These are phyloP conservation scores for Turritopsis rubra DNA, from an alignment of 30 jellyfish, hydroid and myxozoan genomes.

Conservation along the genomic window DNA sequence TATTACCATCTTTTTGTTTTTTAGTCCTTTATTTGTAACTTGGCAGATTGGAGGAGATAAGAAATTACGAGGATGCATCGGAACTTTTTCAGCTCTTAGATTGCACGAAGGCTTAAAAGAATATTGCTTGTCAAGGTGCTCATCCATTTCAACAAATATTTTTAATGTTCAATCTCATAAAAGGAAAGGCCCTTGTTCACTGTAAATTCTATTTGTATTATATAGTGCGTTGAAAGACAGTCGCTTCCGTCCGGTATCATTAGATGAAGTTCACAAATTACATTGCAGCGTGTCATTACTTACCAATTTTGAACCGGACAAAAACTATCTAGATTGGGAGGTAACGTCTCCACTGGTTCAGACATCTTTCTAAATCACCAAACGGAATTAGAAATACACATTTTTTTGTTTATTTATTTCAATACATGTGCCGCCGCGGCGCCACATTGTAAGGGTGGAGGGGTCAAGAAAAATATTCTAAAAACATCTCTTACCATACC, in stretches of 20 bases:
- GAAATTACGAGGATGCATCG: constrained; percentile 90
- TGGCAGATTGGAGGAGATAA: constrained; percentile 89
- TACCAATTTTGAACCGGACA: constrained; percentile 84
- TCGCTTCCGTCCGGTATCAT: constrained; percentile 75
- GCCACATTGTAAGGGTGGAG: too few relatives aligned
- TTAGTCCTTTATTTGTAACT: constrained; percentile 93
- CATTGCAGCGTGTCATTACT: constrained; percentile 91
- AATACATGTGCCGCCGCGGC: neutral
- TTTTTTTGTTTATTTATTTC: neutral
- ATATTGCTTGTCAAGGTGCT: constrained; percentile 82
- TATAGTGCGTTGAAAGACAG: constrained; percentile 92
- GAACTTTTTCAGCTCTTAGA: constrained; percentile 84
- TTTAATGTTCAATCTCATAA: neutral
- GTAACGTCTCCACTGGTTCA: constrained; percentile 24
- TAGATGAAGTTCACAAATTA: constrained; percentile 75
- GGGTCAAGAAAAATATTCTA: too few relatives aligned
- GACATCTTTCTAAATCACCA: too few relatives aligned
- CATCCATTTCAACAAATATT: too few relatives aligned
- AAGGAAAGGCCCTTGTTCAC: neutral
- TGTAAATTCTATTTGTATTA: neutral
- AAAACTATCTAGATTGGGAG: constrained; percentile 94
- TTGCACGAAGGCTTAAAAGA: constrained; percentile 92
- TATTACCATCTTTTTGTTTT: constrained; percentile 7
- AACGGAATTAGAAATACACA: too few relatives aligned
- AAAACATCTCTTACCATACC: too few relatives aligned